Evolutionary conservation across 2,888 invertebrate genomes (phyloP).

Genomic region (Dicyrtoma fusca): DNA sequence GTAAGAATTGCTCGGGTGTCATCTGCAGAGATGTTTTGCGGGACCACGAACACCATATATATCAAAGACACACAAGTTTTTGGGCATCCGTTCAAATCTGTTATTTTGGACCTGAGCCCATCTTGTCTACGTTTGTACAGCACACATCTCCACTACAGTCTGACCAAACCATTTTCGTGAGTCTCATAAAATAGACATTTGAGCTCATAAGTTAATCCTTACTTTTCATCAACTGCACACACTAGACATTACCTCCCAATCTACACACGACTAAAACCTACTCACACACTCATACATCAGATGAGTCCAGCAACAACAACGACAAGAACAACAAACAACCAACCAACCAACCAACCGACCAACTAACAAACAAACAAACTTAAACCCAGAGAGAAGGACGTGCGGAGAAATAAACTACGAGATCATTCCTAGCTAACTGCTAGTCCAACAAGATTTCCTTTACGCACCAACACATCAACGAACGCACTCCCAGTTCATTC

Average conservation of each 20-base stretch:
- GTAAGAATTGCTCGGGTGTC: conserved; percentile 16
- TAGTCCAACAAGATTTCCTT: no score
- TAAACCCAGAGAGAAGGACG: no score
- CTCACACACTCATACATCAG: no score
- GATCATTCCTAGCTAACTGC: no score
- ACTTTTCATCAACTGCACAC: conserved; percentile 10
- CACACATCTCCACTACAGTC: background rate
- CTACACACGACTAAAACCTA: no score
- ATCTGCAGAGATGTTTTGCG: conserved; percentile 21
- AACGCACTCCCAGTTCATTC: no score
- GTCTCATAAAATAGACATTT: conserved; percentile 22
- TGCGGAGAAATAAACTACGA: no score
- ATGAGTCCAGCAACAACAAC: no score
- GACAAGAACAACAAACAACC: no score
- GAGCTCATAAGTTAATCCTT: conserved; percentile 19
- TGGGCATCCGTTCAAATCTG: conserved; percentile 33
- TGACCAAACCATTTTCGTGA: background rate
- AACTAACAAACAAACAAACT: no score
- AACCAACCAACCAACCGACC: no score
- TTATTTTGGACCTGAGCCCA: conserved; percentile 36
- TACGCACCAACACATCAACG: no score
- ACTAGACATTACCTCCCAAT: background rate
- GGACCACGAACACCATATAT: conserved; percentile 14
- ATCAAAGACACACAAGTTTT: conserved; percentile 28
- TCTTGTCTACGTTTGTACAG: background rate